Evolutionary conservation across 2,113 vertebrate species (phyloP), one percentile per base, ranked within the genome.

Genomic region (Triplophysa rosa): DNA sequence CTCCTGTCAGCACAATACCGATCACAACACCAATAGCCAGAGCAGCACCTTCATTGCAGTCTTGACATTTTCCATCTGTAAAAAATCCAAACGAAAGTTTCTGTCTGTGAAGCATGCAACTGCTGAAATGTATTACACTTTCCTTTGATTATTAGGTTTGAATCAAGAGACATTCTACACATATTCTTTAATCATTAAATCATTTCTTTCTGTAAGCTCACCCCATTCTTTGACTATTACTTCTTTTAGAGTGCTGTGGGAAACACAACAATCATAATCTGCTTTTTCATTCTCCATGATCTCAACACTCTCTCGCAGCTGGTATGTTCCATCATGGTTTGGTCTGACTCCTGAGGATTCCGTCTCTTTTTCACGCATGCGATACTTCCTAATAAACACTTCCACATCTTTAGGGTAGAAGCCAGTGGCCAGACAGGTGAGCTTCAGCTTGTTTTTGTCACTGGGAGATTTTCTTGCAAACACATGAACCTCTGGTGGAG

Each of bases 371-470:
- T 81, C 79, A 24, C 71, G 71, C 45, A 81, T 75, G 5, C 9
- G 65, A 29, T 5, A 13, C n/a, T 81, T 81, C 24, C 63, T 75
- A n/a, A 81, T 0, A 1, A 0, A 2, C 37, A 81, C 0, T 26
- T 2, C 0, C 12, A 83, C 59, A 54, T 83, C 77, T 65, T 24
- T 61, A 21, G 77, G 65, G 72, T 63, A 75, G 58, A 79, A 79
- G 3, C 82, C 83, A 1, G 79, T 84, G 17, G 63, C 83, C 68
- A 81, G 1, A 65, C 79, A 84, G 56, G 67, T 81, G 49, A 82
- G 63, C 12, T 40, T 72, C 42, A 67, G 0, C 21, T 74, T 65
- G 5, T 2, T 37, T 16, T 40, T 2, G 37, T 56, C 3, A 37
- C 4, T 62, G 0, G 8, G 6, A 24, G n/a, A 74, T 33, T 21